phyloP scores from a whole-genome alignment of 2,888 invertebrate genomes.

The Platerodrilus igneus region DNA sequence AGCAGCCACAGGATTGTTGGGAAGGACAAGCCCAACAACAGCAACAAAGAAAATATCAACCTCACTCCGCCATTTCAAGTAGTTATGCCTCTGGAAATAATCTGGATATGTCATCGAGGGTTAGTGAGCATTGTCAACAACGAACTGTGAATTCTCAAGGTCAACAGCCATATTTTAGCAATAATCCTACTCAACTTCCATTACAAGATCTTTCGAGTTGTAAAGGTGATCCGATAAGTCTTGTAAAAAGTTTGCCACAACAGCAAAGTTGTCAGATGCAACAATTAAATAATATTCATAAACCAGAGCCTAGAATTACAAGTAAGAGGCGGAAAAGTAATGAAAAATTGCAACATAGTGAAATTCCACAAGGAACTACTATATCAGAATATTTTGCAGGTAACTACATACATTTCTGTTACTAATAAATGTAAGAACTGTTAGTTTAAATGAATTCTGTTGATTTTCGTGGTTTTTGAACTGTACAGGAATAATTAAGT shows the following conservation, averaged over 20 bases:
- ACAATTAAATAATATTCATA: conserved; percentile 42
- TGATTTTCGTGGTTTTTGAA: too few species aligned
- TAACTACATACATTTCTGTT: too few species aligned
- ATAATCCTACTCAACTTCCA: conserved; percentile 55
- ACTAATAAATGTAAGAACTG: too few species aligned
- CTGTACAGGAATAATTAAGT: too few species aligned
- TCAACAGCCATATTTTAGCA: conserved; percentile 64
- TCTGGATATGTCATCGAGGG: conserved; percentile 38
- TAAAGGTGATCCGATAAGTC: conserved; percentile 71
- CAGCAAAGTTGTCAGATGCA: conserved; percentile 35
- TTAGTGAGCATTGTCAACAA: conserved; percentile 37
- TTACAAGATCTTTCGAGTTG: conserved; percentile 70
- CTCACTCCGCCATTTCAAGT: conserved; percentile 45
- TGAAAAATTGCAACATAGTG: conserved; percentile 53
- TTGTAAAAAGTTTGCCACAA: conserved; percentile 62
- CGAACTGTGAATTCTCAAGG: conserved; percentile 51
- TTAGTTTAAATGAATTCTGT: too few species aligned
- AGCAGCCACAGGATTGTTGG: conserved; percentile 51
- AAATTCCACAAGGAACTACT: conserved; percentile 51
- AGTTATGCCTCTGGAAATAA: conserved; percentile 48
- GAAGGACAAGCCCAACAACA: conserved; percentile 47
- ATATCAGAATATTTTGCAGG: conserved; percentile 49
- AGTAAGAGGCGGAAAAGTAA: conserved; percentile 56
- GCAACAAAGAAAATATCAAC: conserved; percentile 53
- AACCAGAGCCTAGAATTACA: conserved; percentile 43